phyloP scores from a whole-genome alignment of 2,888 invertebrate species.

The Tenthredo amoena region DNA sequence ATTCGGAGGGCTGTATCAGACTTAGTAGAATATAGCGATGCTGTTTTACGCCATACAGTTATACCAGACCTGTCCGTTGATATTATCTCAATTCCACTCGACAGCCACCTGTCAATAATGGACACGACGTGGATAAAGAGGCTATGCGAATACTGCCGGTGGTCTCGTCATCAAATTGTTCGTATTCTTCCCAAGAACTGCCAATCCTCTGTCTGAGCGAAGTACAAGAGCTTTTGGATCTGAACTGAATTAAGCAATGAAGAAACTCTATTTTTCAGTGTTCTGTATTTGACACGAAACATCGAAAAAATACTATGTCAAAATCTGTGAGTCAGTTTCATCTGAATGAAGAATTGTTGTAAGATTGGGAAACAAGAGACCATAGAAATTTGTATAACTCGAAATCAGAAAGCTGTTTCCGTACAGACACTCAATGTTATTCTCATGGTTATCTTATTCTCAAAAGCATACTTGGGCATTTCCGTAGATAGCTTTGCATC shows the following conservation, averaged over 20 bases:
- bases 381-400: neutral
- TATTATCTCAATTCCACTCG: constrained; percentile 29
- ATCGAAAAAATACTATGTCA: neutral
- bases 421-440: neutral
- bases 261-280: neutral
- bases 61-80: constrained; percentile 9
- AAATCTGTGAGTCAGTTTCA: neutral
- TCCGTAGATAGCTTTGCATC: too few species aligned
- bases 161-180: neutral
- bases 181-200: neutral
- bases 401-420: neutral
- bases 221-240: neutral
- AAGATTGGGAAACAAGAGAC: neutral
- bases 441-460: neutral
- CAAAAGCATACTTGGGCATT: too few species aligned
- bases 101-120: constrained; percentile 30
- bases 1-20: constrained; percentile 12
- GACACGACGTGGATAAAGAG: constrained; percentile 21
- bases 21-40: constrained; percentile 10
- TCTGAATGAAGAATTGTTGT: neutral
- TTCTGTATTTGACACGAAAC: neutral
- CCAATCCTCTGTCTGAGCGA: neutral
- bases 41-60: neutral
- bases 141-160: neutral
- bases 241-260: neutral